Evolutionary conservation across 64 coral and sea anemone genomes (phyloP).

Genomic region (Exaiptasia diaphana): DNA sequence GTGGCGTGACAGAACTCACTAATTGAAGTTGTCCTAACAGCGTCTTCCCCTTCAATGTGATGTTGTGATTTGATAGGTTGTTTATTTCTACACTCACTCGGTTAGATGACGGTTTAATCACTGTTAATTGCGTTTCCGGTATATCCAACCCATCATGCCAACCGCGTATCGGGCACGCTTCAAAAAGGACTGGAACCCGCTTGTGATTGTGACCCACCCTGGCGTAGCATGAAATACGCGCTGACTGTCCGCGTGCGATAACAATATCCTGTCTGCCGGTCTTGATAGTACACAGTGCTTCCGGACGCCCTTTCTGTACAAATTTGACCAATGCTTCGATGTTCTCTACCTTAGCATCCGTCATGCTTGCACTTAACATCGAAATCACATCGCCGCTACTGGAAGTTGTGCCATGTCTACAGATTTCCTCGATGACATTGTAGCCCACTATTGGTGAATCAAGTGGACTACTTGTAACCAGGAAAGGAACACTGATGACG

Average conservation of each 20-base stretch:
- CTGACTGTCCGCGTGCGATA: background rate
- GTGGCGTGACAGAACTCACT: constrained; percentile 29
- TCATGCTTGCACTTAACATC: too few species aligned
- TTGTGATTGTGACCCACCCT: background rate
- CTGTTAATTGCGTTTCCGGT: background rate
- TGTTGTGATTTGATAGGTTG: constrained; percentile 19
- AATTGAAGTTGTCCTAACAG: background rate
- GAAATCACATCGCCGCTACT: background rate
- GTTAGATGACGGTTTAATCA: background rate
- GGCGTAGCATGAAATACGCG: background rate
- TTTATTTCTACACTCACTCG: background rate
- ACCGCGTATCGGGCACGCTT: background rate
- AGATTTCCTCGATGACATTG: constrained; percentile 59
- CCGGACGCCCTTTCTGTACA: background rate
- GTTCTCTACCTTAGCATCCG: too few species aligned
- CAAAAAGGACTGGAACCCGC: background rate
- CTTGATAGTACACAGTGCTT: background rate
- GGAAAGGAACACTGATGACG: constrained; percentile 35
- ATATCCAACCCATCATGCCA: background rate
- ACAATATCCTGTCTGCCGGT: background rate
- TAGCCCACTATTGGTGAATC: constrained; percentile 46
- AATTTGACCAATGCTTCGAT: background rate
- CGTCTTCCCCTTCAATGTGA: constrained; percentile 10
- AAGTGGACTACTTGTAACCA: constrained; percentile 12
- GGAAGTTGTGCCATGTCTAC: background rate